Evolutionary conservation across 2,797 vertebrate species (phyloP), one percentile per base, ranked within the genome.

Genomic region (Toxotes lorentzi): DNA sequence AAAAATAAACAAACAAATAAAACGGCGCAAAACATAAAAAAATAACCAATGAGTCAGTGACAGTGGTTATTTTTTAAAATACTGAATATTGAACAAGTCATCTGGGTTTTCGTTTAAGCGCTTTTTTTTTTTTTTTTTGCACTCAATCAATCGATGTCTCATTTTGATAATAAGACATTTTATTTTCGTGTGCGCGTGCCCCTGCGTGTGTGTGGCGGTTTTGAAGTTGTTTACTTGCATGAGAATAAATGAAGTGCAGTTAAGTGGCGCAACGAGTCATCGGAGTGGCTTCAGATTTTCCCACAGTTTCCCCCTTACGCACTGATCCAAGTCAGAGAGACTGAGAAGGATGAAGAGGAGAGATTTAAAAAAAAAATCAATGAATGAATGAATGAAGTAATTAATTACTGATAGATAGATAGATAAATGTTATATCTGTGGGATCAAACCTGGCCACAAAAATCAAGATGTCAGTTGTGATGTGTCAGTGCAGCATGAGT

Each of bases 181-280:
- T 64, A 70, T 63, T 74, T 71, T 54, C 7, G 1, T 35, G 19
- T 6, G 51, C 24, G 70, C 53, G 63, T 16, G 32, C 10, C 13
- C 17, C 14, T 48, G 56, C 10, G 57, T 3, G 38, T 11, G 38
- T 11, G 38, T 24, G 63, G 66, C 10, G 71, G 32, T 56, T 86
- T 79, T 79, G 40, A 76, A 65, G 61, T 76, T 84, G 79, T 82
- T 89, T 81, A 85, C 48, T 83, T 56, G 73, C 58, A 69, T 16
- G 60, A 56, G 27, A 87, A 81, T 86, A 88, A 88, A 88, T 86
- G 9, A 75, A 60, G 38, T 67, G 83, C 73, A 70, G 66, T 70
- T 85, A 76, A 80, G 71, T 78, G 60, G 76, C 32, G 38, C 6
- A 24, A 68, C 41, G 68, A 73, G 57, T 63, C 78, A 61, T 78